Percentiles rank a stretch among this genome's conserved stretches.
Conservation (phyloP, 2,113 vertebrate species). For the Zosterops hypoxanthus region DNA sequence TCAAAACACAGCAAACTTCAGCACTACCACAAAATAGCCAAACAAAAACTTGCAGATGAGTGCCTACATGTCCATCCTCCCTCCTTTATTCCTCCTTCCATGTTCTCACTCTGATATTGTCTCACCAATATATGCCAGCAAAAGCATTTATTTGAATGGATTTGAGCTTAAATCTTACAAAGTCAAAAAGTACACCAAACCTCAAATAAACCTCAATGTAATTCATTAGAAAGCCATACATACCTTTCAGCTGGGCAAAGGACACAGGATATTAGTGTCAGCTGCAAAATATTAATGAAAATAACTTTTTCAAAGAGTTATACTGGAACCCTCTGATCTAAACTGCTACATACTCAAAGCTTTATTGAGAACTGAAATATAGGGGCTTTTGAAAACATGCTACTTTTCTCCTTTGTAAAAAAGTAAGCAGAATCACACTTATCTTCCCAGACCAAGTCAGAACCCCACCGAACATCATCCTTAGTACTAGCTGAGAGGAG, state of each 20-base stretch:
- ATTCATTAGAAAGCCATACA: not conserved
- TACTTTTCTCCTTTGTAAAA: not conserved
- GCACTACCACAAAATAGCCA: not conserved
- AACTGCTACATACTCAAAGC: not conserved
- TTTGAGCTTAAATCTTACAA: not conserved
- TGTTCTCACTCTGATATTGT: not conserved
- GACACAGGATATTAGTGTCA: not conserved
- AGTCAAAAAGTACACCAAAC: not conserved
- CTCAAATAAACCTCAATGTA: not conserved
- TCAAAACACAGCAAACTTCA: not conserved
- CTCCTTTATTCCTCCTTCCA: not conserved
- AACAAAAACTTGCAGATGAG: not conserved
- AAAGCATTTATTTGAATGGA: not conserved
- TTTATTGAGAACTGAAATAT: not conserved
- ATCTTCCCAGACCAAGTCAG: not conserved
- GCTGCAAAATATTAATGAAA: not conserved
- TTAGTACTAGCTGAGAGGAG: not conserved
- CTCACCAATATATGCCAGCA: not conserved
- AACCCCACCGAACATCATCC: not conserved
- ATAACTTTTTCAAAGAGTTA: not conserved
- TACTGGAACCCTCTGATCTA: not conserved
- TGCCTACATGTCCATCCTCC: not conserved
- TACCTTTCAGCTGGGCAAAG: not conserved
- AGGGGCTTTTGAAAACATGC: not conserved
- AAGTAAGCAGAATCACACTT: not conserved